Percentiles rank a stretch among this genome's conserved stretches.
Conservation (phyloP, 2,797 vertebrate species). For the Falco naumanni region DNA sequence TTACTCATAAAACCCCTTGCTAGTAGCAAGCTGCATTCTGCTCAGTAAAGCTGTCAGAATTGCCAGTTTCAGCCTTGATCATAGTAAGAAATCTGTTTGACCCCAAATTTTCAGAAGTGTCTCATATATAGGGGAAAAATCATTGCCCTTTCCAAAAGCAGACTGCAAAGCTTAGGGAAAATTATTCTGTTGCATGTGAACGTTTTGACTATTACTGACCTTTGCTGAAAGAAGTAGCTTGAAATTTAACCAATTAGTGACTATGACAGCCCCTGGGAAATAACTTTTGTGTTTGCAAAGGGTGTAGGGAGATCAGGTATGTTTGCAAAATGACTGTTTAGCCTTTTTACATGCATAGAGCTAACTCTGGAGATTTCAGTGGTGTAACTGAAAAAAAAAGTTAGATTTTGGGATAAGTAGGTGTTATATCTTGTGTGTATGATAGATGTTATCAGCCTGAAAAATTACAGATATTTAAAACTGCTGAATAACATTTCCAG, state of each 20-base stretch:
- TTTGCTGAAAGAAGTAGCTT: neutral
- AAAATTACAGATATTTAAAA: neutral
- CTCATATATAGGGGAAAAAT: neutral
- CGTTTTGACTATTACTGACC: neutral
- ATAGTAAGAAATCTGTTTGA: neutral
- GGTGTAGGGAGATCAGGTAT: neutral
- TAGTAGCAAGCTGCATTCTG: neutral
- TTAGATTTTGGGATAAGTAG: neutral
- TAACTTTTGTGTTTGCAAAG: neutral
- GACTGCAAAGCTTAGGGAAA: neutral
- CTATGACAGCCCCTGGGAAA: neutral
- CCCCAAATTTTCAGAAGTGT: neutral
- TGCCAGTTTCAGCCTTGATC: neutral
- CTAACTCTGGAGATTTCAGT: neutral
- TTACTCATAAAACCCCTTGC: neutral
- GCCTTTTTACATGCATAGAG: neutral
- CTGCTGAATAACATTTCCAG: neutral
- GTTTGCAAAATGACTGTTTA: neutral
- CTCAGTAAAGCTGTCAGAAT: neutral
- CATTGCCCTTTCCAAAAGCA: neutral
- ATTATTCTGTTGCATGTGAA: neutral
- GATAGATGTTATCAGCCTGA: neutral
- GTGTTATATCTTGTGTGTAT: neutral
- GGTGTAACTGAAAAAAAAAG: neutral
- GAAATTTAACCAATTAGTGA: neutral